Evolutionary conservation across 2,888 invertebrate genomes (phyloP).

Genomic region (Ephialtes manifestator): DNA sequence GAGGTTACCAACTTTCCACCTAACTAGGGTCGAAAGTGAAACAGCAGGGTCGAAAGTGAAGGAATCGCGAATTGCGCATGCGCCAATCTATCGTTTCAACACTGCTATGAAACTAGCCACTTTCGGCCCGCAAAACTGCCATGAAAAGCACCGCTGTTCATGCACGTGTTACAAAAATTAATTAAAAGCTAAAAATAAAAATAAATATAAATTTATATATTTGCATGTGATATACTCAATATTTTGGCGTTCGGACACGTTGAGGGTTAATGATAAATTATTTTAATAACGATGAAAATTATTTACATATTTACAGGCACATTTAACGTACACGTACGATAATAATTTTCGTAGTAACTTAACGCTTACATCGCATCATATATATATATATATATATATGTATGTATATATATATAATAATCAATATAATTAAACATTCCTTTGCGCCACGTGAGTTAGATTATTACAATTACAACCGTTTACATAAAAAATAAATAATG

Average conservation of each 20-base stretch:
- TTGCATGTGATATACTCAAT: background rate
- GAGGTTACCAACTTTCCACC: too few relatives aligned
- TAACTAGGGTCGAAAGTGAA: too few relatives aligned
- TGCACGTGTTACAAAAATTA: too few relatives aligned
- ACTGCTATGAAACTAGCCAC: too few relatives aligned
- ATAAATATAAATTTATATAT: background rate
- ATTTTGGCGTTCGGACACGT: too few relatives aligned
- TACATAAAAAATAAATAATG: conserved; percentile 58
- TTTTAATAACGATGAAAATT: conserved; percentile 82
- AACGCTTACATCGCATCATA: conserved; percentile 53
- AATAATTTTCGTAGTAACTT: conserved; percentile 57
- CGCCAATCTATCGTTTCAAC: too few relatives aligned
- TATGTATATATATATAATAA: conserved; percentile 26
- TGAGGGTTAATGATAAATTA: conserved; percentile 76
- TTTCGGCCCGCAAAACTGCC: too few relatives aligned
- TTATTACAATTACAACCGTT: conserved; percentile 37
- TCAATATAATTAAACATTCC: conserved; percentile 47
- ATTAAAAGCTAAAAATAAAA: too few relatives aligned
- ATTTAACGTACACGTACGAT: conserved; percentile 67
- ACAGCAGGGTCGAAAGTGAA: too few relatives aligned
- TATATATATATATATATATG: conserved; percentile 7
- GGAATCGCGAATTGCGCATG: too few relatives aligned
- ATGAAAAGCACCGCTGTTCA: too few relatives aligned
- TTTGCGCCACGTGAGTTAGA: conserved; percentile 35
- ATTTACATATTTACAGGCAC: conserved; percentile 80